Percentiles rank a stretch among this genome's conserved stretches.
phyloP scores from a whole-genome alignment of 1,140 invertebrate species.

The Dendrolimus punctatus region DNA sequence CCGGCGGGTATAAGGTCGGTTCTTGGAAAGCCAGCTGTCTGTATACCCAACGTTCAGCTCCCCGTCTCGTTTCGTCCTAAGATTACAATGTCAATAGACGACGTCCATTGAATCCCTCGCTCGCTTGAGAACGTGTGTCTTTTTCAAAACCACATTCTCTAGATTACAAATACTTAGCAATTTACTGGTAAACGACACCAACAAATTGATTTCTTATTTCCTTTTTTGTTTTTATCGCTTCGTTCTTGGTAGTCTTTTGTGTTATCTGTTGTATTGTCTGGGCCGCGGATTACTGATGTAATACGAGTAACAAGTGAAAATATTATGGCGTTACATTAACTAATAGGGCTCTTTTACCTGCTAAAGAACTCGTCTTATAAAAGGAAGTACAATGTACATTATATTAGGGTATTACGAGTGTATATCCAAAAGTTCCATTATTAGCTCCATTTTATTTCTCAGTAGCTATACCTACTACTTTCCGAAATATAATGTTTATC shows the following conservation, averaged over 20 bases:
- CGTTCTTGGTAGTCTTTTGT: slow-evolving; percentile 5
- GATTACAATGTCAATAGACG: slow-evolving; percentile 47
- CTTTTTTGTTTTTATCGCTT: slow-evolving; percentile 6
- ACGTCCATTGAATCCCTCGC: slow-evolving; percentile 25
- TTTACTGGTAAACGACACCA: slow-evolving; percentile 7
- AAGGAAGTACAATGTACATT: too few relatives aligned
- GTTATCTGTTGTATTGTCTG: slow-evolving; percentile 4
- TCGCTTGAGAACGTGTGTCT: slow-evolving; percentile 20
- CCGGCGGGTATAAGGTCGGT: slow-evolving; percentile 29
- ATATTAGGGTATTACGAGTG: too few relatives aligned
- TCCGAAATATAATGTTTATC: too few relatives aligned
- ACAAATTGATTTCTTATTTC: slow-evolving; percentile 4
- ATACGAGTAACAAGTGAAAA: too few relatives aligned
- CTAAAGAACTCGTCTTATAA: too few relatives aligned
- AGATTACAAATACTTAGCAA: slow-evolving; percentile 10
- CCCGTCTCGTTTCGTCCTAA: slow-evolving; percentile 23
- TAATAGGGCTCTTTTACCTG: too few relatives aligned
- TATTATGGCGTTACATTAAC: too few relatives aligned
- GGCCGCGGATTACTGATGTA: too few relatives aligned
- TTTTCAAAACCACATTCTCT: slow-evolving; percentile 22
- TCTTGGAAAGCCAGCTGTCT: slow-evolving; percentile 37
- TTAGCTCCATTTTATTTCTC: too few relatives aligned
- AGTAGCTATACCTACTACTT: too few relatives aligned
- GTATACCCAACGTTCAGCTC: slow-evolving; percentile 14
- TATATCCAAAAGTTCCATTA: too few relatives aligned